phyloP scores from a whole-genome alignment of 2,888 invertebrate genomes.

The Epinotia brunnichana region DNA sequence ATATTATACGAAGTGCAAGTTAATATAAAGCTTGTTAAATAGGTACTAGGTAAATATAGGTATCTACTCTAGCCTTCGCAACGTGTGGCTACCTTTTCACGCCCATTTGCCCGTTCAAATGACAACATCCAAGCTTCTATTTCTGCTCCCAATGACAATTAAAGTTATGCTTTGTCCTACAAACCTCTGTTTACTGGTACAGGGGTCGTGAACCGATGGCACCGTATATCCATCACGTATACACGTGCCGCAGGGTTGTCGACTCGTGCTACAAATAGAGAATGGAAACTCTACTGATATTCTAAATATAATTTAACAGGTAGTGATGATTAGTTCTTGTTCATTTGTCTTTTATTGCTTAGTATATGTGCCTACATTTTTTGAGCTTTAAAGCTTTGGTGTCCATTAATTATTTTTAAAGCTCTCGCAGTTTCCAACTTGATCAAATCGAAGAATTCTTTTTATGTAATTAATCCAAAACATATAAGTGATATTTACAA shows the following conservation, averaged over 20 bases:
- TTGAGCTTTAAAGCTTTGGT: background rate
- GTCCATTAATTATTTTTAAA: background rate
- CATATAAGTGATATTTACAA: too few species aligned
- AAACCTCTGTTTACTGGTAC: conserved; percentile 29
- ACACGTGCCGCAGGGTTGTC: conserved; percentile 38
- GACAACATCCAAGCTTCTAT: conserved; percentile 16
- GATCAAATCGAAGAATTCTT: background rate
- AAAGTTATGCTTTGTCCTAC: conserved; percentile 35
- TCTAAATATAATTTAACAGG: conserved; percentile 27
- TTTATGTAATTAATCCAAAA: too few species aligned
- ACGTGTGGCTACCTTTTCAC: conserved; percentile 2
- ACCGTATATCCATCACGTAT: conserved; percentile 8
- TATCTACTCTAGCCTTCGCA: background rate
- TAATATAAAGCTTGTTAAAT: too few species aligned
- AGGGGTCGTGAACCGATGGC: conserved; percentile 38
- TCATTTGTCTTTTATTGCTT: conserved; percentile 12
- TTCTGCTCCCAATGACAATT: conserved; percentile 18
- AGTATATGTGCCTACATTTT: conserved; percentile 3
- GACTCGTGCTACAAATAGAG: conserved; percentile 21
- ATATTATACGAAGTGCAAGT: too few species aligned
- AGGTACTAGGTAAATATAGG: background rate
- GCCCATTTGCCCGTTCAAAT: background rate
- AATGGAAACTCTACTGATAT: background rate
- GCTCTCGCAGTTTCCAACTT: background rate
- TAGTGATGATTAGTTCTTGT: conserved; percentile 21